These are phyloP conservation scores for Pogoniulus pusillus DNA, from an alignment of 2,797 vertebrate species.

Conservation along the genomic window DNA sequence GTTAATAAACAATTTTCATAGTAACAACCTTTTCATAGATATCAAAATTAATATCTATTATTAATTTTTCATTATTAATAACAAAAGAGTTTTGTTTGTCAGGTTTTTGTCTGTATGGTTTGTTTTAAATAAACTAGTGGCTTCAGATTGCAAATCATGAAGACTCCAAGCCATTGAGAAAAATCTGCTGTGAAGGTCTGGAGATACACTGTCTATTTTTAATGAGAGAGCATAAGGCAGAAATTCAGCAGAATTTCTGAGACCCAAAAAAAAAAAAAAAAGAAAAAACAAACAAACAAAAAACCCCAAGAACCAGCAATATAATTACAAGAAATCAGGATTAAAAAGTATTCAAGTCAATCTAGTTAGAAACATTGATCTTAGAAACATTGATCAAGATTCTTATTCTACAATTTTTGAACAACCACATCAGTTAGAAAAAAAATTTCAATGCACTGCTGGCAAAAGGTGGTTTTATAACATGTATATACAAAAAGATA, in stretches of 20 bases:
- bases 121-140: not conserved
- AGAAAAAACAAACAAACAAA: not conserved
- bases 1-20: no score
- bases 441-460: not conserved
- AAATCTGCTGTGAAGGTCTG: not conserved
- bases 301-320: not conserved
- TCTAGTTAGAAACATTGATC: not conserved
- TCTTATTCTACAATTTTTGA: not conserved
- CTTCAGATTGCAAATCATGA: not conserved
- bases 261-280: not conserved
- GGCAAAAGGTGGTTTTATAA: not conserved
- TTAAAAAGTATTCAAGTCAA: not conserved
- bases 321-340: not conserved
- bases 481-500: not conserved
- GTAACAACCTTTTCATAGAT: no score
- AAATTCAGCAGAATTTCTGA: not conserved
- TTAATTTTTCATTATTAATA: no score
- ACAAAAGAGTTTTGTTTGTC: not conserved
- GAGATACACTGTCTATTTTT: not conserved
- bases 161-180: not conserved
- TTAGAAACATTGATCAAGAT: not conserved
- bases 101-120: not conserved
- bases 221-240: not conserved
- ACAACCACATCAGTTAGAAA: not conserved
- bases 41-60: no score